Base-by-base conservation (phyloP, 2,888 invertebrate species). In the Drosophila glabriapex region DNA sequence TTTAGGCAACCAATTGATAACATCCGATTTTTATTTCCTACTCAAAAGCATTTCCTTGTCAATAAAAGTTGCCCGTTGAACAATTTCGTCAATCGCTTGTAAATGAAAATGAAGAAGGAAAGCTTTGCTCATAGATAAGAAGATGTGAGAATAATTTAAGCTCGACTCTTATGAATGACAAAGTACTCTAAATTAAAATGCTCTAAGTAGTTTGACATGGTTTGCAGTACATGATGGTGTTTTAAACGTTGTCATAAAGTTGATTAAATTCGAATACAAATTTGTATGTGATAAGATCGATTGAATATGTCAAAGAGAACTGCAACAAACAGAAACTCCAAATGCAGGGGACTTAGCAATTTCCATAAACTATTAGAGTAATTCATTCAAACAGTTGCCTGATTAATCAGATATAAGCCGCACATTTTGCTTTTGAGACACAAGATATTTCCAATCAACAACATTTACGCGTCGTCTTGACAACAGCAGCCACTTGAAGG, bases 1-100 rank as follows among this genome's bases (percentile, higher is more conserved):
- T 75, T 65, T 35, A 65, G 60, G 70, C 60, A 58, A 72, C 69
- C 81, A 76, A 73, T 84, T 70, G 71, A 46, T 64, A 66, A 70
- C 78, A 82, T 87, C 85, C 84, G 85, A 53, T 64, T 71, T 67
- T 68, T 73, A 75, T 69, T 72, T 75, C 71, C 71, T 58, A 49
- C 43, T 64, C 46, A 46, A 77, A 80, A 75, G 81, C 71, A 76
- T 73, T 83, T 83, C 81, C 81, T 62, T 73, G 68, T 68, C 75
- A 86, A 85, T 83, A 65, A 70, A 82, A 73, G 28, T 61, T 70
- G 58, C n/a, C n/a, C 63, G 33, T 16, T 41, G 14, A 19, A 41
- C 31, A 1, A 55, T 43, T 29, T 55, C 55, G 19, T 10, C 53
- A 55, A 65, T 53, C 49, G 43, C n/a, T 59, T 59, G 41, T 60